Base-by-base conservation (phyloP, 2,797 vertebrate species). In the Taenioides sp. region DNA sequence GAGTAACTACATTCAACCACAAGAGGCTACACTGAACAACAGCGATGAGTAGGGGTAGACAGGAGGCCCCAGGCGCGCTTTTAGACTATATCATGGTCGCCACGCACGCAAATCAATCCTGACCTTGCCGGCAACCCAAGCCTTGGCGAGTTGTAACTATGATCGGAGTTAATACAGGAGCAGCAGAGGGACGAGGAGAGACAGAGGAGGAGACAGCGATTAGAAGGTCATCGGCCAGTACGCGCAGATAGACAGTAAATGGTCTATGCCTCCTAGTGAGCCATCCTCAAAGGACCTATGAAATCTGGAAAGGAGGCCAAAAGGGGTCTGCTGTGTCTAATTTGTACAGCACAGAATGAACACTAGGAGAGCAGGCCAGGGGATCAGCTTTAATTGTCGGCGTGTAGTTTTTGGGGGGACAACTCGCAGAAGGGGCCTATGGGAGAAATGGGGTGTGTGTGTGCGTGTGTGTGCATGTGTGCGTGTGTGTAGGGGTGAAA, bases 221-320 rank as follows among this genome's bases (percentile, higher is more conserved):
- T 89, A 84, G 77, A 82, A 82, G 91, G 89, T 89, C 80, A 81
- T 77, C 62, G 92, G 86, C 92, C 92, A 93, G 91, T 95, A 95
- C 91, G 86, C 88, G 90, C 85, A 94, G 88, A 94, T 87, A 92
- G 92, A 95, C 87, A 92, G 83, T 94, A 94, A 96, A 87, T 91
- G 93, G 89, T 91, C 91, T 89, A 83, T 81, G 71, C 74, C 75
- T 70, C 63, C 87, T 88, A 91, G 91, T 89, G 88, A 91, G 86
- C 90, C 91, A 91, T 92, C 92, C 92, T 94, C 92, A 92, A 89
- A 89, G 93, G 72, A 77, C 47, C 71, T 73, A 73, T 83, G 72
- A 87, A 81, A 79, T 78, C 91, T 67, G 83, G 83, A 89, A 84
- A 90, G 86, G 91, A 2, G 92, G 85, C 28, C 22, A 50, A 70